These are phyloP conservation scores for Strix uralensis DNA, from an alignment of 2,113 vertebrate species.

Conservation along the genomic window DNA sequence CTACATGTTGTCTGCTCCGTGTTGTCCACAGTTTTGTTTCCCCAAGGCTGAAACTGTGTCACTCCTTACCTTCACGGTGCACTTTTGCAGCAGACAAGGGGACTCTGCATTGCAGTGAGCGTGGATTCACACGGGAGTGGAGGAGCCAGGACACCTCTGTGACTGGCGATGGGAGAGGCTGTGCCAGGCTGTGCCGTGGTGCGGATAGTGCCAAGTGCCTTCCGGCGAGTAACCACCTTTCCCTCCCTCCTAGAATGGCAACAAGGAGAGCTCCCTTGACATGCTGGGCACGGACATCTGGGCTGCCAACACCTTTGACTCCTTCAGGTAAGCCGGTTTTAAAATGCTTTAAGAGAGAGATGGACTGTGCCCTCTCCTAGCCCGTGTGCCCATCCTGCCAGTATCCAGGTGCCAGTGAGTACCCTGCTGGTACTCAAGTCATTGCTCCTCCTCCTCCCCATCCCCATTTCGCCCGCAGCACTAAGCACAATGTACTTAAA, in stretches of 20 bases:
- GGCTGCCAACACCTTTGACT: constrained; percentile 95
- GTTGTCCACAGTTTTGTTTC: neutral
- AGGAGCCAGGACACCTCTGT: rapidly evolving
- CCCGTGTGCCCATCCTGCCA: rapidly evolving
- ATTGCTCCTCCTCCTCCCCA: neutral
- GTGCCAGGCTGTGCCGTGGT: neutral
- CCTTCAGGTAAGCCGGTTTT: constrained; percentile 81
- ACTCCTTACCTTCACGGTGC: rapidly evolving
- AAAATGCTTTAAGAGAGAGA: neutral
- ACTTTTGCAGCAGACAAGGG: neutral
- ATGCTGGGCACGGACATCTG: constrained; percentile 97
- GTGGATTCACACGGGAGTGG: neutral
- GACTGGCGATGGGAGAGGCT: neutral
- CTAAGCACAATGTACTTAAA: neutral
- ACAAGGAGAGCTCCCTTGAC: constrained; percentile 87
- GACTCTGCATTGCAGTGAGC: neutral
- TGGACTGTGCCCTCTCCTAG: neutral
- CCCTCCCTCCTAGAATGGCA: constrained; percentile 85
- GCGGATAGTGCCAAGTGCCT: rapidly evolving
- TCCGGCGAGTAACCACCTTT: neutral
- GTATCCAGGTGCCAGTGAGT: neutral
- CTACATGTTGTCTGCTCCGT: rapidly evolving
- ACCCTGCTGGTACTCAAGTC: rapidly evolving
- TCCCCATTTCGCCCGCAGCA: neutral
- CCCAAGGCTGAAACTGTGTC: neutral